Base-by-base conservation (phyloP, 2,113 vertebrate species). In the Guaruba guarouba region DNA sequence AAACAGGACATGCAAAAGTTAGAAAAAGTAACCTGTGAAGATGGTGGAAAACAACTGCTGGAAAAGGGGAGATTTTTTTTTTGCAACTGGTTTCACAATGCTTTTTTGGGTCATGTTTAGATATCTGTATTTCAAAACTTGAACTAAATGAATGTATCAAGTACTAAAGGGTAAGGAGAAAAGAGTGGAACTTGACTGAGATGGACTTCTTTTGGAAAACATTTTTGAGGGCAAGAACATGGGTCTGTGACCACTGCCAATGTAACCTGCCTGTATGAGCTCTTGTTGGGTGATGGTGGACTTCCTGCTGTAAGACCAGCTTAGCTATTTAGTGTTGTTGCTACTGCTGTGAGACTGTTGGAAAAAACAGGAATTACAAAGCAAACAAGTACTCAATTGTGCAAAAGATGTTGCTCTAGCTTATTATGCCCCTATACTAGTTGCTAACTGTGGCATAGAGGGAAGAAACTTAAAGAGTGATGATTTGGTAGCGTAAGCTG, bases 371-470 rank as follows among this genome's bases (percentile, higher is more conserved):
- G 12, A 81, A 73, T 15, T 76, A 20, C 10, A 55, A 71, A 84
- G 22, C 17, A 24, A 35, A 68, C 39, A 75, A 70, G 17, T 5
- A 10, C 2, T 7, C 12, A n/a, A 1, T 31, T 48, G 23, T 39
- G 5, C 29, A 6, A 17, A 70, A 70, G 27, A 25, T 20, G 3
- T 48, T 43, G 33, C 22, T 76, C n/a, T 73, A 52, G 14, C 13
- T 17, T 57, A 0, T 46, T 57, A 10, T 63, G 25, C 14, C 13
- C 10, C 8, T 37, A 2, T 67, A 55, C 18, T n/a, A 13, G 7
- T 35, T 27, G 24, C 7, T 31, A 37, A 33, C 13, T 46, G 22
- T 68, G 13, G 19, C 29, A n/a, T 51, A 84, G 68, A 73, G 17
- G 37, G 41, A 43, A 66, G 48, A 62, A 41, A 29, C 11, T 51